phyloP scores from a whole-genome alignment of 2,888 invertebrate species.

The Heliconius charithonia region DNA sequence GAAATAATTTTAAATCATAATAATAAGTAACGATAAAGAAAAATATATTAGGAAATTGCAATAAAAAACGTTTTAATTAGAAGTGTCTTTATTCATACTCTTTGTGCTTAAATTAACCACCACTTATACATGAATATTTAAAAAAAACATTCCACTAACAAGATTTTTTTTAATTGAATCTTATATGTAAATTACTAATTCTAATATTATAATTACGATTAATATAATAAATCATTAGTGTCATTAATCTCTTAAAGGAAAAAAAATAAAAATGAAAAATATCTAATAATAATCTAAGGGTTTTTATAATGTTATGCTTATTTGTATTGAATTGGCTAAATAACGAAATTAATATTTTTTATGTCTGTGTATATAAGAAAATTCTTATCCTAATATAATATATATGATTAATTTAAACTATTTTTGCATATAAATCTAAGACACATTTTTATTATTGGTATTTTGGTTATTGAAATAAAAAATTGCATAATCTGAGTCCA shows the following conservation, averaged over 20 bases:
- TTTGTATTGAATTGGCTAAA: constrained; percentile 16
- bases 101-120: constrained; percentile 22
- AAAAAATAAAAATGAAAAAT: neutral
- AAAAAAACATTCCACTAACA: neutral
- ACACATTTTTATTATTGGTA: constrained; percentile 2
- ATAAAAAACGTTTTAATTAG: neutral
- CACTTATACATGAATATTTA: constrained; percentile 22
- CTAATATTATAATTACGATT: neutral
- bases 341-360: neutral
- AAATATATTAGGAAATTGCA: neutral
- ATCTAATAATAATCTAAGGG: neutral
- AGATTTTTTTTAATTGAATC: neutral
- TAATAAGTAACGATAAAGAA: neutral
- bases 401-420: neutral
- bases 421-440: constrained; percentile 13
- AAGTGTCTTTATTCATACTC: constrained; percentile 24
- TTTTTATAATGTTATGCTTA: constrained; percentile 1
- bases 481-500: no score
- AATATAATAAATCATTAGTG: constrained; percentile 9
- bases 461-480: neutral
- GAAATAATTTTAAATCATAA: neutral
- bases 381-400: neutral
- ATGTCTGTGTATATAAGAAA: constrained; percentile 14
- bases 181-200: neutral
- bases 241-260: constrained; percentile 1